Base-by-base conservation (phyloP, 2,113 vertebrate genomes). In the Alces alces region DNA sequence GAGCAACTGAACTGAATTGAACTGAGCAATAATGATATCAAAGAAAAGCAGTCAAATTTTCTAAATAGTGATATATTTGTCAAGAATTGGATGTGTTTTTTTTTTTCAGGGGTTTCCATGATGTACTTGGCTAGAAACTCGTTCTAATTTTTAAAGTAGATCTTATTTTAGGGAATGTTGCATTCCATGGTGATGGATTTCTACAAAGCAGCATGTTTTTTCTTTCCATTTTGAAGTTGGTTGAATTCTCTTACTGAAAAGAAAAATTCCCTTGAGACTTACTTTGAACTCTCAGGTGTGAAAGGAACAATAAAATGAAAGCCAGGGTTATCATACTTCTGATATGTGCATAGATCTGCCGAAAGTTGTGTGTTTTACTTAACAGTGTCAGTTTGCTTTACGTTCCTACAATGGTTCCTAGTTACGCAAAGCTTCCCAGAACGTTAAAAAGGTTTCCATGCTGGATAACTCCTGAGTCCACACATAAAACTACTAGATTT, bases 21-120 rank as follows among this genome's bases (percentile, higher is more conserved):
- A 73, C 66, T 90, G 57, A 89, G 33, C 45, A 80, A 80, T 96
- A 84, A 50, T 8, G 2, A 88, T 61, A 54, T 95, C 23, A 82
- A 79, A 97, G 88, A 93, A 93, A 80, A 64, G n/a, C 30, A 79
- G 57, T 92, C 87, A 85, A 23, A 87, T 85, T 85, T 60, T 50
- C 19, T 76, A 58, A 79, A 25, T 33, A 58, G 2, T 97, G 84
- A 90, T 83, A 57, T 0, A 64, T 84, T 57, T 92, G 30, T 64
- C 55, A 73, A 58, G 12, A 79, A 47, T 39, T 45, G 16, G 82
- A n/a, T n/a, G 4, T 33, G 27, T 5, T 30, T 1, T 15, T 30
- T 54, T 16, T n/a, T 16, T 52, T 3, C 14, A 19, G 43, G 82
- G 21, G 6, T 94, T 91, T 84, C 70, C 54, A 15, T 66, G 47